Conservation (phyloP, 1,140 invertebrate genomes). For the Oryctes rhinoceros region DNA sequence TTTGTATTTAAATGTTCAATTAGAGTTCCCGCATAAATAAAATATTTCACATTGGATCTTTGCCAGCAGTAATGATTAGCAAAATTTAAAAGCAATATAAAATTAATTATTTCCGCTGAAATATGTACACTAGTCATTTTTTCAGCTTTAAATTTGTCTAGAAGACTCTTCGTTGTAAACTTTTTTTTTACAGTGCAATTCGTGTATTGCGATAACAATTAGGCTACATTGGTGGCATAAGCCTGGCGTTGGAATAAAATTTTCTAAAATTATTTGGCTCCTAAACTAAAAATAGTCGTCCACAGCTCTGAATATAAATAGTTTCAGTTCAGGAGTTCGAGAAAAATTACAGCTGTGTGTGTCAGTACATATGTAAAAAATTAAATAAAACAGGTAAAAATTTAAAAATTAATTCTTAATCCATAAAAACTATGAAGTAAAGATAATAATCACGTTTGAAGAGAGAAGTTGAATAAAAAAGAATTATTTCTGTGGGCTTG, state of each 20-base stretch:
- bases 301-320: conserved; percentile 41
- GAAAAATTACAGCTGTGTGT: conserved; percentile 41
- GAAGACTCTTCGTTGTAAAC: background rate
- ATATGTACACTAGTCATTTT: background rate
- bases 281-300: conserved; percentile 41
- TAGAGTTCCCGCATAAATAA: no score
- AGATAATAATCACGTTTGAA: background rate
- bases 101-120: background rate
- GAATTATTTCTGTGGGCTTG: background rate
- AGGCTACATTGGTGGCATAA: conserved; percentile 1
- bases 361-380: conserved; percentile 38
- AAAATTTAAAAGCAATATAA: background rate
- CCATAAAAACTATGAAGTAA: background rate
- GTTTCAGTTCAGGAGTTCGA: conserved; percentile 24
- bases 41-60: background rate
- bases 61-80: background rate
- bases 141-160: background rate
- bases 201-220: background rate
- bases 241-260: background rate
- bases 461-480: background rate
- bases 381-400: conserved; percentile 39
- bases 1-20: no score
- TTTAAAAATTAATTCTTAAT: background rate
- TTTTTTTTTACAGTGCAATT: background rate
- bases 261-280: conserved; percentile 40